Base-by-base conservation (phyloP, 1,140 invertebrate species). In the Chymomyza costata region DNA sequence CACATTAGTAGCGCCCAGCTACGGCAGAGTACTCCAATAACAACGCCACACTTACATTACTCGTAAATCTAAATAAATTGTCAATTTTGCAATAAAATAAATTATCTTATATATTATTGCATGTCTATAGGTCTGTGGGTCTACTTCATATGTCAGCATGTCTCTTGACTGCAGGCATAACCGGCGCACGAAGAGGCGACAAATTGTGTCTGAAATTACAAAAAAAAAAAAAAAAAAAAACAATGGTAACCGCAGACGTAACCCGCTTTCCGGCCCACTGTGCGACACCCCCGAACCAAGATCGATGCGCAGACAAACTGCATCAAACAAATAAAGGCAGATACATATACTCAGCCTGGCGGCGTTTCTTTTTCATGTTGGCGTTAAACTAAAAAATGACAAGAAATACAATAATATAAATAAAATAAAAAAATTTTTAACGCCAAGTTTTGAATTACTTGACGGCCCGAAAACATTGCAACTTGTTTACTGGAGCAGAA, bases 401-500 rank as follows among this genome's bases (percentile, higher is more conserved):
- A 32, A 10, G 8, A 45, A 50, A 38, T n/a, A n/a, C n/a, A n/a
- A n/a, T n/a, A 35, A 21, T 38, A 44, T 48, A 51, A 58, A 40
- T 50, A 56, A 51, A 18, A 11, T 47, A 41, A 43, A n/a, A n/a
- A n/a, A n/a, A n/a, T n/a, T 43, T 7, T 38, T n/a, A 25, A 46
- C 41, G 31, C 19, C 50, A 31, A 43, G 56, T 44, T 71, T 54
- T 46, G 13, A 46, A 54, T 54, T 54, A 51, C 35, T 21, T 19
- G 2, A 16, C n/a, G 21, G 21, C 21, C 3, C 21, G 3, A 3
- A 25, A 25, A 25, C 21, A 25, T 35, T 43, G n/a, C 30, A n/a
- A 18, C 39, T 44, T 15, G 31, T 30, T 16, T 34, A 71, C 48
- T 71, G 67, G 57, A 57, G 67, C 67, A 71, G 62, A 71, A 71